Percentiles rank a stretch among this genome's conserved stretches.
Conservation (phyloP, 1,140 invertebrate species). For the Aricia agestis region DNA sequence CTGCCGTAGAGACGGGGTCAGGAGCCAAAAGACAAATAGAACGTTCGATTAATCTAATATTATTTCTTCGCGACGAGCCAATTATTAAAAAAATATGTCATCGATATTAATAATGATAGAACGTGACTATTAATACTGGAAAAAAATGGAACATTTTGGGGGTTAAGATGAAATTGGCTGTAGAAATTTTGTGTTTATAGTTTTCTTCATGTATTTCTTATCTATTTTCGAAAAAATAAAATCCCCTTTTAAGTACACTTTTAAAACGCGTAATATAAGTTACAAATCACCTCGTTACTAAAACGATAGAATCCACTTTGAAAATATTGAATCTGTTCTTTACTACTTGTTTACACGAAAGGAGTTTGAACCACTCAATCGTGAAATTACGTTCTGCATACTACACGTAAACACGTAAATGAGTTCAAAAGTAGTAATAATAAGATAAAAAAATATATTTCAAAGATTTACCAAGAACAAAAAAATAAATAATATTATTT, state of each 20-base stretch:
- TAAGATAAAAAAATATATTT: no score
- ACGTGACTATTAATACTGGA: no score
- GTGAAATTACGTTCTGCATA: neutral
- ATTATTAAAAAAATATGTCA: neutral
- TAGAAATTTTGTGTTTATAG: no score
- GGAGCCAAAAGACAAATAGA: conserved; percentile 73
- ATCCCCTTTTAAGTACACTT: no score
- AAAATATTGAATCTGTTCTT: neutral
- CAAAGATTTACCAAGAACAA: no score
- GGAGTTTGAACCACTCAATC: neutral
- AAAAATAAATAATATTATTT: no score
- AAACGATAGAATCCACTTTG: neutral
- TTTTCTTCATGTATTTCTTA: no score
- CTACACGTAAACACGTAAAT: neutral
- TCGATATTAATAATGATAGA: no score
- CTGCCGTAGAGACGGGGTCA: conserved; percentile 65
- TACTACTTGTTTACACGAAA: neutral
- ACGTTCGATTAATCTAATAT: conserved; percentile 72
- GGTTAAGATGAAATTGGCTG: no score
- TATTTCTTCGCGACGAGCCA: conserved; percentile 40
- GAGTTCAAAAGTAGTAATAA: neutral
- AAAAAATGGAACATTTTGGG: no score
- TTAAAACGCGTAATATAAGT: no score
- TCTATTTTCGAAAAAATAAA: no score
- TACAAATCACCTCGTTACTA: neutral